phyloP scores from a whole-genome alignment of 2,888 invertebrate species.

The Polylopha cassiicola region DNA sequence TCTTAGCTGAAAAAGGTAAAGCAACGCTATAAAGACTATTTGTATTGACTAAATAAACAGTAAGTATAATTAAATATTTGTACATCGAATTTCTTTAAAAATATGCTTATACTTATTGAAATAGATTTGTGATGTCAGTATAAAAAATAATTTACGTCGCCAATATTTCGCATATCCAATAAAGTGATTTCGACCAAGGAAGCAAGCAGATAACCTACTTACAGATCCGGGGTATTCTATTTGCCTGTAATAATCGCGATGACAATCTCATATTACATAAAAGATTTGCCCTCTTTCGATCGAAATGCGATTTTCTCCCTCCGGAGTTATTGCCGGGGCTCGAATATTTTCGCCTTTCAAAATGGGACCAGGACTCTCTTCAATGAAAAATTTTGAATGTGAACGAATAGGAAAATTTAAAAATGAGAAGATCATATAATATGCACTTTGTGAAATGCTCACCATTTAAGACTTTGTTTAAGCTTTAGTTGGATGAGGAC shows the following conservation, averaged over 20 bases:
- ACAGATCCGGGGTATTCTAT: slow-evolving; percentile 76
- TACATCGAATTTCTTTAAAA: too few species aligned
- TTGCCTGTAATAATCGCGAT: slow-evolving; percentile 78
- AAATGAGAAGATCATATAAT: slow-evolving; percentile 58
- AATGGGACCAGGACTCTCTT: slow-evolving; percentile 53
- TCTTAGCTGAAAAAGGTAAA: too few species aligned
- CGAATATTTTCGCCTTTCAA: slow-evolving; percentile 70
- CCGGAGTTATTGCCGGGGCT: slow-evolving; percentile 68
- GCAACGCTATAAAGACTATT: too few species aligned
- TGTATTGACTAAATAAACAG: too few species aligned
- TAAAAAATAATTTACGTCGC: slow-evolving; percentile 33
- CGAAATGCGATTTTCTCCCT: slow-evolving; percentile 76
- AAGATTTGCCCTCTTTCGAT: slow-evolving; percentile 76
- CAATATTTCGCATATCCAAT: slow-evolving; percentile 57
- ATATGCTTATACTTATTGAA: too few species aligned
- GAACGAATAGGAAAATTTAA: slow-evolving; percentile 70
- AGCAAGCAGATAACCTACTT: slow-evolving; percentile 75
- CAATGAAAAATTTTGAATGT: slow-evolving; percentile 68
- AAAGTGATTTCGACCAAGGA: slow-evolving; percentile 70
- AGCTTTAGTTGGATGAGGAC: too few species aligned
- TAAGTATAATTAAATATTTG: too few species aligned
- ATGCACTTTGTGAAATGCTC: slow-evolving; percentile 32
- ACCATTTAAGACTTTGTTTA: too few species aligned
- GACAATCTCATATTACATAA: slow-evolving; percentile 78
- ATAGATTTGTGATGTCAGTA: slow-evolving; percentile 25